Evolutionary conservation across 2,888 invertebrate genomes (phyloP), one percentile per base, ranked within the genome.

Genomic region (Pachycephus smyrnensis): DNA sequence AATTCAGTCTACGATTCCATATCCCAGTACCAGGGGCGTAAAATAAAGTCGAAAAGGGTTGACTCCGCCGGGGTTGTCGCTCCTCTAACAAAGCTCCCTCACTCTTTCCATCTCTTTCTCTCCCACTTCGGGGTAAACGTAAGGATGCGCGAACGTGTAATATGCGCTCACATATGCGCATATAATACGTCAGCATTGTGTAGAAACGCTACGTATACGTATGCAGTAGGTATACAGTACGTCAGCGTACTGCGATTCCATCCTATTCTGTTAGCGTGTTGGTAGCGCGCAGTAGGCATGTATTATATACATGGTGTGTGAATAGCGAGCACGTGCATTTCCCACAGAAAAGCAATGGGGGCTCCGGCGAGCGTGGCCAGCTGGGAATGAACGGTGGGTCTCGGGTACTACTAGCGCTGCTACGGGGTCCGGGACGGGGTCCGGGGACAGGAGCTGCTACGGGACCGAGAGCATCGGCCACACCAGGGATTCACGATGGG

Each of bases 321-420:
- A 90, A 90, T 90, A 89, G 88, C 84, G 86, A 89, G 88, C 90
- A 90, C 90, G 90, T 90, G 90, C 88, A 90, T 90, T 90, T 90
- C 90, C 90, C 90, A 90, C 90, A 90, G 90, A 89, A 90, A 89
- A 87, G 88, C 89, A 88, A 88, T 85, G 86, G 88, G 90, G 88
- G 86, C 87, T 86, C 88, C 81, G 83, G 77, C 78, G 82, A 82
- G 83, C 78, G 79, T 83, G 82, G 68, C 75, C 69, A 69, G 73
- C 74, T 75, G 76, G 74, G 74, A 74, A 74, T n/a, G 74, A 74
- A 74, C 74, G 74, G 74, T 74, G 37, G 74, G 74, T 23, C 30
- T 23, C 30, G 74, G 32, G 33, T 23, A n/a, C 9, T 37, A 36
- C 35, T n/a, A 12, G 37, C 36, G 23, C 35, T 74, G 74, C 30